Conservation (phyloP, 2,888 invertebrate genomes). For the Hypolimnas misippus region DNA sequence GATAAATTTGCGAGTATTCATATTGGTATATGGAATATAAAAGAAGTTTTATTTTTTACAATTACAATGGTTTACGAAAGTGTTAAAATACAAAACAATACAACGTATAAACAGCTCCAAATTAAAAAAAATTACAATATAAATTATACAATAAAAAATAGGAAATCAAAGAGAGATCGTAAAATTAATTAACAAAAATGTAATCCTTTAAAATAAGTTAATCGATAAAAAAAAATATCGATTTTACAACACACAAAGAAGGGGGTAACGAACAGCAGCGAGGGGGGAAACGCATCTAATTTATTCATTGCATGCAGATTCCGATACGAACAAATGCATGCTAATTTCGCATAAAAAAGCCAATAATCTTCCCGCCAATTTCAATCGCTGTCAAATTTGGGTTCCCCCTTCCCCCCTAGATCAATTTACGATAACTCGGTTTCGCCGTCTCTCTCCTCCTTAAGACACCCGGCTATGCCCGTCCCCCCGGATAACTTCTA, state of each 20-base stretch:
- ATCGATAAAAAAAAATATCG: neutral
- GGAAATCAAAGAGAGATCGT: neutral
- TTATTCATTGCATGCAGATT: conserved; percentile 44
- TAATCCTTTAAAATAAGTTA: neutral
- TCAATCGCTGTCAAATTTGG: conserved; percentile 84
- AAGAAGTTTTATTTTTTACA: neutral
- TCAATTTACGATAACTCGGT: conserved; percentile 83
- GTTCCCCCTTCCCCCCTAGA: conserved; percentile 69
- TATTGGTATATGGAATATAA: neutral
- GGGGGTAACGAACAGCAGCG: conserved; percentile 8
- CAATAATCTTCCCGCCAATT: conserved; percentile 83
- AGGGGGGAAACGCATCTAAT: conserved; percentile 28
- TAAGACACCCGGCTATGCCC: conserved; percentile 68
- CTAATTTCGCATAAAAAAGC: conserved; percentile 62
- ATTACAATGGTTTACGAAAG: too few relatives aligned
- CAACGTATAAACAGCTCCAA: too few relatives aligned
- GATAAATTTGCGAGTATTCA: neutral
- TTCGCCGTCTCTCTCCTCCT: conserved; percentile 80
- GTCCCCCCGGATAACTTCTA: conserved; percentile 74
- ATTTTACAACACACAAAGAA: conserved; percentile 5
- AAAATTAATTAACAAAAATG: neutral
- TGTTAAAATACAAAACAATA: too few relatives aligned
- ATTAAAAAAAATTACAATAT: too few relatives aligned
- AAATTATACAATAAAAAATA: too few relatives aligned
- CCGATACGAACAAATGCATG: conserved; percentile 49